Conservation (phyloP, 2,797 vertebrate species). For the Danio tinwini region DNA sequence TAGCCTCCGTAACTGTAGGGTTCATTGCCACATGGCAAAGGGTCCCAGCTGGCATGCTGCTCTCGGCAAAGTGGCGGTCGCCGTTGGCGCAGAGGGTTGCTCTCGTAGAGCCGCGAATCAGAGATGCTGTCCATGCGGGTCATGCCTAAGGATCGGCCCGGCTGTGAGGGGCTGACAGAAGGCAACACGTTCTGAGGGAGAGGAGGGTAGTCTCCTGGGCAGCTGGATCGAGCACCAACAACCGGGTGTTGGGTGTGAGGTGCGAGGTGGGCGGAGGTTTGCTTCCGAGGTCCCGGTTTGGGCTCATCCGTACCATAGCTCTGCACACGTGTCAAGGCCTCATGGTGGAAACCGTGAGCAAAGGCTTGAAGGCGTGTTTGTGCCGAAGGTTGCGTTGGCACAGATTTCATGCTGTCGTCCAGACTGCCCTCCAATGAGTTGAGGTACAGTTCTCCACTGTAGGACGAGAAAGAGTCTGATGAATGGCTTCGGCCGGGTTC, state of each 20-base stretch:
- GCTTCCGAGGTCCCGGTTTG: constrained; percentile 88
- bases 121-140: constrained; percentile 99
- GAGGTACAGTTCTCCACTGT: constrained; percentile 91
- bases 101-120: constrained; percentile 95
- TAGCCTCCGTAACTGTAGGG: constrained; percentile 91
- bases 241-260: constrained; percentile 88
- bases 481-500: constrained; percentile 94
- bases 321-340: constrained; percentile 90
- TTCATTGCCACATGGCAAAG: constrained; percentile 88
- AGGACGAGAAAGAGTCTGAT: constrained; percentile 94
- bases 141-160: constrained; percentile 95
- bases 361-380: constrained; percentile 91
- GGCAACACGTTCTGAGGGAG: constrained; percentile 86
- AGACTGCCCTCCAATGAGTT: constrained; percentile 89
- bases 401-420: constrained; percentile 90
- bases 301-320: constrained; percentile 93
- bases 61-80: constrained; percentile 96
- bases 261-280: constrained; percentile 86
- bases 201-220: constrained; percentile 93
- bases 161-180: constrained; percentile 81
- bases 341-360: constrained; percentile 93
- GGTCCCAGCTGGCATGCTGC: constrained; percentile 98
- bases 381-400: constrained; percentile 78
- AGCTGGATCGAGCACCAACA: constrained; percentile 89
- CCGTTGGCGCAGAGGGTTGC: constrained; percentile 91